These are phyloP conservation scores for Mantis religiosa DNA, from an alignment of 2,888 invertebrate species.

Conservation along the genomic window DNA sequence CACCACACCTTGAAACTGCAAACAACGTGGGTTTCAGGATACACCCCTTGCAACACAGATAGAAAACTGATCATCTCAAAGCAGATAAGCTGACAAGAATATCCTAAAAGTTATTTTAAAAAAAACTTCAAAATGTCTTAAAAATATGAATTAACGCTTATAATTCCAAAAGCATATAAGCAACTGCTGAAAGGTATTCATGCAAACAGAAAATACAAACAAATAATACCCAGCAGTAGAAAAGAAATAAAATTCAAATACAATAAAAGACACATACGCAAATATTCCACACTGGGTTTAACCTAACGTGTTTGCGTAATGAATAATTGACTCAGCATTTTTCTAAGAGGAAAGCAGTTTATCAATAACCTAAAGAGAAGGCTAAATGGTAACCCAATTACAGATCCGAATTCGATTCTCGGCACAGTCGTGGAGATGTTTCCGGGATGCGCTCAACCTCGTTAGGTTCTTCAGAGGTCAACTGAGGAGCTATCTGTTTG, in stretches of 20 bases:
- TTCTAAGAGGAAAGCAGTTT: too few relatives aligned
- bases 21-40: background rate
- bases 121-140: background rate
- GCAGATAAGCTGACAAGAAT: too few relatives aligned
- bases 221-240: background rate
- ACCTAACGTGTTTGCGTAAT: background rate
- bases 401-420: too few relatives aligned
- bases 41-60: background rate
- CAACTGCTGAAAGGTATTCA: background rate
- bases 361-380: too few relatives aligned
- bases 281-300: background rate
- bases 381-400: too few relatives aligned
- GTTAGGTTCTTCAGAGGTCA: too few relatives aligned
- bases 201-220: background rate
- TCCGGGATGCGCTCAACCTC: too few relatives aligned
- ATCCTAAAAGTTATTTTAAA: too few relatives aligned
- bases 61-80: background rate
- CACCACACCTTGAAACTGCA: background rate
- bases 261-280: background rate
- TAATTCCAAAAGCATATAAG: background rate
- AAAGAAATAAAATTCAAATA: background rate
- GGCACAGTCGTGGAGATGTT: too few relatives aligned
- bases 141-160: background rate
- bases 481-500: too few relatives aligned
- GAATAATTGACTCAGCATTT: too few relatives aligned